phyloP scores from a whole-genome alignment of 1,140 invertebrate genomes.

The Ceratina calcarata region DNA sequence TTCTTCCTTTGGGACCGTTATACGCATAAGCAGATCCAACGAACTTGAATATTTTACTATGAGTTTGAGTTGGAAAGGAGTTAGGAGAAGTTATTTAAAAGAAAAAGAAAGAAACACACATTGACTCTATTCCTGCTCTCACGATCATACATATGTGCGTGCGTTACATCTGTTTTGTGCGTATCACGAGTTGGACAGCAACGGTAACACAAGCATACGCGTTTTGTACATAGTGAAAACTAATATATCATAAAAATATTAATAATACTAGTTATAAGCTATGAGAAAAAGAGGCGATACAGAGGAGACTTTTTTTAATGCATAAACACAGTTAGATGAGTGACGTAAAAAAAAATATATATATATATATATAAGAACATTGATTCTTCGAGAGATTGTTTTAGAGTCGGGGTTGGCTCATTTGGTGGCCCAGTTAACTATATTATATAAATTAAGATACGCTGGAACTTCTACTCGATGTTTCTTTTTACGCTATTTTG shows the following conservation, averaged over 20 bases:
- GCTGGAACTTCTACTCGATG: slow-evolving; percentile 69
- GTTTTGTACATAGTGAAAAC: slow-evolving; percentile 73
- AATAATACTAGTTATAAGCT: slow-evolving; percentile 66
- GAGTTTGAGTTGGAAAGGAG: not conserved
- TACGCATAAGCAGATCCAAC: slow-evolving; percentile 63
- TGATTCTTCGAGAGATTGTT: slow-evolving; percentile 65
- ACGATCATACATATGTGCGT: slow-evolving; percentile 51
- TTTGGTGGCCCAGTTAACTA: slow-evolving; percentile 72
- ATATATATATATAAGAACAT: slow-evolving; percentile 25
- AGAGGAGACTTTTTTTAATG: slow-evolving; percentile 61
- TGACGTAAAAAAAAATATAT: slow-evolving; percentile 45
- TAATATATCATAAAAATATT: slow-evolving; percentile 73
- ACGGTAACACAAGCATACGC: slow-evolving; percentile 62
- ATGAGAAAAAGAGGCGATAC: slow-evolving; percentile 40
- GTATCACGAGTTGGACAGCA: slow-evolving; percentile 63
- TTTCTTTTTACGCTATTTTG: slow-evolving; percentile 29
- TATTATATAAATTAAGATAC: slow-evolving; percentile 73
- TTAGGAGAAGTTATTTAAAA: slow-evolving; percentile 45
- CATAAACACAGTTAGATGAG: slow-evolving; percentile 58
- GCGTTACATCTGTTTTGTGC: slow-evolving; percentile 67
- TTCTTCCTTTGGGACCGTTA: slow-evolving; percentile 70
- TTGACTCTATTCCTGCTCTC: slow-evolving; percentile 52
- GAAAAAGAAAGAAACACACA: not conserved
- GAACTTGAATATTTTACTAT: slow-evolving; percentile 56
- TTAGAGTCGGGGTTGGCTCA: slow-evolving; percentile 67